A percentile compares a stretch with the other conserved stretches of the same genome.
Evolutionary conservation across 2,797 vertebrate genomes (phyloP).

Genomic region (Sebastes vulpes): DNA sequence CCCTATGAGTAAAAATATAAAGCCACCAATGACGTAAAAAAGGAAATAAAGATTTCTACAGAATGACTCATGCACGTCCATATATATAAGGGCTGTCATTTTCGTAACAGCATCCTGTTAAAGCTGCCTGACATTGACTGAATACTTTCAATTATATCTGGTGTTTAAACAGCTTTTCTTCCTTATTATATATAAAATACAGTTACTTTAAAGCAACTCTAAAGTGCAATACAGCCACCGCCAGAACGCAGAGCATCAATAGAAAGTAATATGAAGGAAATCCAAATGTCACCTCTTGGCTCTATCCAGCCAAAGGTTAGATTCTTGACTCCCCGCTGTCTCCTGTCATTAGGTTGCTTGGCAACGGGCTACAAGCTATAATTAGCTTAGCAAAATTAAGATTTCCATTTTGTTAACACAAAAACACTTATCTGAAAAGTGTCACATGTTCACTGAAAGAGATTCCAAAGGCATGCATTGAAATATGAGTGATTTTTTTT

Average conservation of each 20-base stretch:
- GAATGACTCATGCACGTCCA: constrained; percentile 48
- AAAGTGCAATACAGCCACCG: constrained; percentile 26
- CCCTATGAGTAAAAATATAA: constrained; percentile 17
- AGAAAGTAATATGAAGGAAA: constrained; percentile 76
- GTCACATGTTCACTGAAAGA: constrained; percentile 79
- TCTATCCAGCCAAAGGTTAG: constrained; percentile 83
- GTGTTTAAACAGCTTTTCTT: constrained; percentile 22
- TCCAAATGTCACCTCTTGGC: constrained; percentile 83
- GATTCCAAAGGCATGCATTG: constrained; percentile 70
- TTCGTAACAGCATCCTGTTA: constrained; percentile 22
- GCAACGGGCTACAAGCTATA: constrained; percentile 85
- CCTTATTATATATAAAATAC: constrained; percentile 7
- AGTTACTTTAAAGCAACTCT: constrained; percentile 22
- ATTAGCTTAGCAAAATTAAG: constrained; percentile 83
- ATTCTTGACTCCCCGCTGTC: constrained; percentile 86
- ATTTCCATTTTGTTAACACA: constrained; percentile 85
- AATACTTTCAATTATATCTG: constrained; percentile 37
- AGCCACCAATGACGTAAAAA: neutral
- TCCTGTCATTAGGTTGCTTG: constrained; percentile 86
- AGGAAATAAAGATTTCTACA: constrained; percentile 33
- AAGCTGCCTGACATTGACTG: constrained; percentile 41
- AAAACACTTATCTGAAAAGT: constrained; percentile 83
- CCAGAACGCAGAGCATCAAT: constrained; percentile 53
- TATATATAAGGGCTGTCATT: constrained; percentile 42
- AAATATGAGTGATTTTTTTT: constrained; percentile 65